Percentiles rank a stretch among this genome's conserved stretches.
These are phyloP conservation scores for Ailurus styani DNA, from an alignment of 2,113 vertebrate species.

Conservation along the genomic window DNA sequence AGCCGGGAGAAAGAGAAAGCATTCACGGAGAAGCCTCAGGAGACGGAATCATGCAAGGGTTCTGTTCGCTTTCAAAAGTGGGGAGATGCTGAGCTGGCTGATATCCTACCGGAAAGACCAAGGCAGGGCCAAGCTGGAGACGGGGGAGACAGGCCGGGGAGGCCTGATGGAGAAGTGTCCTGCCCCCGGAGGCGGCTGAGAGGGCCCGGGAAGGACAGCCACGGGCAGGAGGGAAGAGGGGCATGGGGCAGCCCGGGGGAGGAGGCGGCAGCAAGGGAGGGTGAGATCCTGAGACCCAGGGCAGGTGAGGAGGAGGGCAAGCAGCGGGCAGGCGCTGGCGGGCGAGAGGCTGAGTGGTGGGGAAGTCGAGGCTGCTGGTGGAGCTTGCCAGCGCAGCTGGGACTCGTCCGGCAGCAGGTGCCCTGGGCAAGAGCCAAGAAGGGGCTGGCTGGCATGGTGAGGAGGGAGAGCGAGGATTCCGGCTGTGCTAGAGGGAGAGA, in stretches of 20 bases:
- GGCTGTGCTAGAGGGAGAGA: conserved; percentile 55
- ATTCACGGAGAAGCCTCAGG: neutral
- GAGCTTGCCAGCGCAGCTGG: neutral
- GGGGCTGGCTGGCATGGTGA: conserved; percentile 27
- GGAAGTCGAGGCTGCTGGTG: neutral
- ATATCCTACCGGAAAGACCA: neutral
- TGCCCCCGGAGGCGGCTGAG: neutral
- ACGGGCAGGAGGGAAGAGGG: neutral
- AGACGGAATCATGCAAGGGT: neutral
- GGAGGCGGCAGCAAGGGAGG: neutral
- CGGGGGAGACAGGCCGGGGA: neutral
- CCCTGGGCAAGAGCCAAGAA: conserved; percentile 35
- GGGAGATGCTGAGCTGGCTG: neutral
- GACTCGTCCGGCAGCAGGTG: conserved; percentile 27
- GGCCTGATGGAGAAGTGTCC: neutral
- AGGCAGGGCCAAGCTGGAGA: neutral
- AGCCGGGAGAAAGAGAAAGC: neutral
- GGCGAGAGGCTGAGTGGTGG: neutral
- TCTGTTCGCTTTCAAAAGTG: neutral
- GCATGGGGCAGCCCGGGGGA: neutral
- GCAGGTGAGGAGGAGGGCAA: neutral
- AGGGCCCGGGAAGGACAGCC: neutral
- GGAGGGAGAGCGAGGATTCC: conserved; percentile 41
- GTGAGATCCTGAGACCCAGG: neutral
- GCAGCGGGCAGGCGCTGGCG: neutral